Percentiles rank a stretch among this genome's conserved stretches.
Evolutionary conservation across 2,113 vertebrate genomes (phyloP).

Genomic region (Muscicapa adusta): DNA sequence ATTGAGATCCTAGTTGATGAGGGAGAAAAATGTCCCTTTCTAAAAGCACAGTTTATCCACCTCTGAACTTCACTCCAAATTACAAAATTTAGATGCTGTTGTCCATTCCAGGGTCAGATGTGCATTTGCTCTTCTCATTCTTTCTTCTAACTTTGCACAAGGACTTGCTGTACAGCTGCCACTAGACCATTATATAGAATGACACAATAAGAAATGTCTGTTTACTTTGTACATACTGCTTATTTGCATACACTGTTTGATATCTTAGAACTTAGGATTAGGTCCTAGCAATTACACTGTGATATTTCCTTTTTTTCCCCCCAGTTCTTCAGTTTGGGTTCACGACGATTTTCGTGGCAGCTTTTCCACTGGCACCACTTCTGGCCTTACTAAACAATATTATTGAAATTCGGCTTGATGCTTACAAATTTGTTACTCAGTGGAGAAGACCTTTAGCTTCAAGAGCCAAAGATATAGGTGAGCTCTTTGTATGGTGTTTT

Average conservation of each 20-base stretch:
- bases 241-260: neutral
- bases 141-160: neutral
- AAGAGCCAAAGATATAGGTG: constrained; percentile 95
- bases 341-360: constrained; percentile 96
- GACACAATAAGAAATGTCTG: neutral
- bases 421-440: constrained; percentile 96
- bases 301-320: neutral
- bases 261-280: neutral
- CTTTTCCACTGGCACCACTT: constrained; percentile 93
- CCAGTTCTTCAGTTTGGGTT: constrained; percentile 96
- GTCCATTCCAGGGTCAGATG: neutral
- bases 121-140: neutral
- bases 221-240: neutral
- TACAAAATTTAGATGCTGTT: neutral
- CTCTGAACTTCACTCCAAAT: neutral
- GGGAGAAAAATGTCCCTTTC: neutral
- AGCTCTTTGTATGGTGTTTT: neutral
- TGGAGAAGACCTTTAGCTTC: constrained; percentile 91
- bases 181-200: neutral
- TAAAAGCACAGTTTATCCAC: neutral
- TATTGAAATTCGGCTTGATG: constrained; percentile 95
- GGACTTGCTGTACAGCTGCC: neutral
- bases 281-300: neutral
- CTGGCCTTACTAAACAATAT: constrained; percentile 94
- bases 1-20: neutral